phyloP scores from a whole-genome alignment of 2,888 invertebrate genomes.

The Pterostichus niger region DNA sequence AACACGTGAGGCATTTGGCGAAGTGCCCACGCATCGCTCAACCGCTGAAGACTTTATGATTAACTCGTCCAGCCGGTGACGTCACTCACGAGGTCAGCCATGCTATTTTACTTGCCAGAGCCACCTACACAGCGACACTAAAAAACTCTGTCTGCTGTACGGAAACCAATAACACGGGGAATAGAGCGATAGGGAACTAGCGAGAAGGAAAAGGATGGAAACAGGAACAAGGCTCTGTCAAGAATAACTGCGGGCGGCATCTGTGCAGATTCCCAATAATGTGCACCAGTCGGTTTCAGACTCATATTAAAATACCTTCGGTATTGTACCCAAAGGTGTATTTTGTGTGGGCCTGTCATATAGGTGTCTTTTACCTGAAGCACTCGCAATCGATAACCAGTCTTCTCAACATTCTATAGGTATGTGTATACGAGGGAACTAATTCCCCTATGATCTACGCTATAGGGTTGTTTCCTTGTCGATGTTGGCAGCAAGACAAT shows the following conservation, averaged over 20 bases:
- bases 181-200: background rate
- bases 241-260: slow-evolving; percentile 75
- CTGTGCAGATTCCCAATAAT: slow-evolving; percentile 77
- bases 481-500: slow-evolving; percentile 2
- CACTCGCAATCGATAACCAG: slow-evolving; percentile 25
- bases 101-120: background rate
- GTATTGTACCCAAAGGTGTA: slow-evolving; percentile 75
- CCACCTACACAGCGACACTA: slow-evolving; percentile 47
- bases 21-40: slow-evolving; percentile 46
- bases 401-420: background rate
- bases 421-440: slow-evolving; percentile 13
- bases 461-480: slow-evolving; percentile 1
- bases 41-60: slow-evolving; percentile 56
- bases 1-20: slow-evolving; percentile 53
- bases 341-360: slow-evolving; percentile 71
- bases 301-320: slow-evolving; percentile 76
- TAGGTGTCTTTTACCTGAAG: slow-evolving; percentile 51
- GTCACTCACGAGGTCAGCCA: slow-evolving; percentile 44
- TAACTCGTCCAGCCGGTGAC: slow-evolving; percentile 35
- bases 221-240: slow-evolving; percentile 53
- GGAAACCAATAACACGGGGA: slow-evolving; percentile 57
- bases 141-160: slow-evolving; percentile 50
- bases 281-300: slow-evolving; percentile 75
- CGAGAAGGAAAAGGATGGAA: background rate
- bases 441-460: slow-evolving; percentile 42